Base-by-base conservation (phyloP, 2,888 invertebrate species). In the Chrysomela aeneicollis region DNA sequence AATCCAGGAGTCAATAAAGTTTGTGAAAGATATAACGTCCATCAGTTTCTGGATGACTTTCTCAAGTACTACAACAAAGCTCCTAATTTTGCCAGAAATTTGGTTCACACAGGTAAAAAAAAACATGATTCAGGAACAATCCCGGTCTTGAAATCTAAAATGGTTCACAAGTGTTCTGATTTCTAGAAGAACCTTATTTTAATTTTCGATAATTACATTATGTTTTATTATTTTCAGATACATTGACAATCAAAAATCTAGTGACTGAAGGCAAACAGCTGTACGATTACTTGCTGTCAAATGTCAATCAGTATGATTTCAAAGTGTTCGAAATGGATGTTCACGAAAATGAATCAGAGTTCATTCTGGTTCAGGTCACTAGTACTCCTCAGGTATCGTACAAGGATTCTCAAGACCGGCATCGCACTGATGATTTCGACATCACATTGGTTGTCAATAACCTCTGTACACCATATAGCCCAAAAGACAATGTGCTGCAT, bases 1-100 rank as follows among this genome's bases (percentile, higher is more conserved):
- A 84, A 84, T 63, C 82, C 84, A 70, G 82, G 84, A 1, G 81
- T 86, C 50, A 85, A 85, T 63, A 85, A 85, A 72, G 73, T 82
- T 21, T 79, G 79, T 63, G 86, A 86, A 64, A 88, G 88, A 46
- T 92, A 91, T 79, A 90, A 92, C 78, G 83, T 92, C 4, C 88
- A 89, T 21, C 87, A 88, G 70, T 92, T 92, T 79, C 83, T 93
- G 30, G 88, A 89, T 66, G 92, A 93, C 78, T 93, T 93, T 77
- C 86, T 89, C 67, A 89, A 90, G 77, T 91, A 92, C 78, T 92
- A 92, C 78, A 89, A 88, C 54, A 90, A 91, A 80, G 89, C 91
- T 5, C 92, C 93, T 1, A 90, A 90, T 80, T 92, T 88, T 77
- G 90, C 92, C 0, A 84, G 91, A 70, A 92, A 92, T 82, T 86